phyloP scores from a whole-genome alignment of 2,113 vertebrate genomes.

The Lophochroa leadbeateri region DNA sequence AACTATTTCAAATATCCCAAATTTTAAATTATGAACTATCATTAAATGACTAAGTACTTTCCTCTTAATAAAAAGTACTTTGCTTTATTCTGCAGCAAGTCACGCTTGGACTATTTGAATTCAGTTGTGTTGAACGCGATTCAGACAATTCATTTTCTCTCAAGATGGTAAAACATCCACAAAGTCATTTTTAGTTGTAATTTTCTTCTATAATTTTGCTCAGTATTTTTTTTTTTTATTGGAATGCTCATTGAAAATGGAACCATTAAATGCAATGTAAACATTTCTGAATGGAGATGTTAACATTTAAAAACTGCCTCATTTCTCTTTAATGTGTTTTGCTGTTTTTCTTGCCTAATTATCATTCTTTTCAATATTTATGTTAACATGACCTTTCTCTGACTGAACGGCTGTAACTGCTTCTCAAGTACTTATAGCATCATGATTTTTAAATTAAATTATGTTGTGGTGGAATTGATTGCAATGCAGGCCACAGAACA shows the following conservation, averaged over 20 bases:
- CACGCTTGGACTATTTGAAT: background rate
- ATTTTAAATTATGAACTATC: background rate
- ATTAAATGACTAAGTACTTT: background rate
- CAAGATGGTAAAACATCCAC: background rate
- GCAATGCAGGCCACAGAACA: background rate
- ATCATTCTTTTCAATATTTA: conserved; percentile 77
- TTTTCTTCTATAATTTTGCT: conserved; percentile 18
- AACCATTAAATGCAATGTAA: conserved; percentile 62
- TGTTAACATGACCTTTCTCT: conserved; percentile 76
- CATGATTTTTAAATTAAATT: conserved; percentile 74
- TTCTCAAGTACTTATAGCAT: conserved; percentile 54
- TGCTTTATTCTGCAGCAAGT: background rate
- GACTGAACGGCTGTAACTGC: conserved; percentile 66
- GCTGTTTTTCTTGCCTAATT: conserved; percentile 72
- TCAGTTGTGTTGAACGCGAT: background rate
- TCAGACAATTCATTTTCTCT: background rate
- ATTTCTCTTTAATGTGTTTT: conserved; percentile 70
- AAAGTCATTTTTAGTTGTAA: background rate
- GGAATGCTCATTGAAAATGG: conserved; percentile 48
- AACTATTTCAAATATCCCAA: background rate
- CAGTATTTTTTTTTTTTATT: conserved; percentile 11
- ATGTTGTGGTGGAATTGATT: conserved; percentile 2
- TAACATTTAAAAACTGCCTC: conserved; percentile 73
- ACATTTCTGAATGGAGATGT: conserved; percentile 65
- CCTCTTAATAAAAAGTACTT: background rate